These are phyloP conservation scores for Cetoscarus ocellatus DNA, from an alignment of 2,797 vertebrate genomes.

Conservation along the genomic window DNA sequence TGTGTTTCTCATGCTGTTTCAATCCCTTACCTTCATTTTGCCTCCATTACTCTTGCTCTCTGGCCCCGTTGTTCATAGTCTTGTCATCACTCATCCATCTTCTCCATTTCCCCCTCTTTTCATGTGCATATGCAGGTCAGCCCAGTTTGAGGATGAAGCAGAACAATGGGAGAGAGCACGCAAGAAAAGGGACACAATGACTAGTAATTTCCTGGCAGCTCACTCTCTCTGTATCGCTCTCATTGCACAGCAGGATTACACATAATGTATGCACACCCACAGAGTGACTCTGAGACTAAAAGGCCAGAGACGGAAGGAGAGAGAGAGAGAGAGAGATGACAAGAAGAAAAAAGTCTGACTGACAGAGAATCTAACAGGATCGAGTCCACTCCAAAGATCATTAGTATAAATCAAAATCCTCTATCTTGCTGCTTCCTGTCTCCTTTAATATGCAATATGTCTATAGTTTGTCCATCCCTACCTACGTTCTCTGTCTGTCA, in stretches of 20 bases:
- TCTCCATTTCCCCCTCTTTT: background rate
- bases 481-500: too few species aligned
- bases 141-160: constrained; percentile 37
- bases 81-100: constrained; percentile 27
- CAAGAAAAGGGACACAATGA: constrained; percentile 41
- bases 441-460: too few species aligned
- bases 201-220: constrained; percentile 56
- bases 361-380: constrained; percentile 43
- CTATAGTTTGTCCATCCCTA: too few species aligned
- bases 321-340: constrained; percentile 32
- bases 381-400: constrained; percentile 37
- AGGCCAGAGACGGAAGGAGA: constrained; percentile 59
- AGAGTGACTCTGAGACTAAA: constrained; percentile 65
- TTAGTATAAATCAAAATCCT: too few species aligned
- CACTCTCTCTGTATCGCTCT: constrained; percentile 31
- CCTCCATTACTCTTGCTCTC: constrained; percentile 19
- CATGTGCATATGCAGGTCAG: constrained; percentile 51
- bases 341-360: constrained; percentile 9
- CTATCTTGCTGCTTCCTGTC: too few species aligned
- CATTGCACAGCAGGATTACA: constrained; percentile 63
- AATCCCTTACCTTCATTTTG: constrained; percentile 18
- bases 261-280: constrained; percentile 78
- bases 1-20: constrained; percentile 6
- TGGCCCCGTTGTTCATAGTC: constrained; percentile 21
- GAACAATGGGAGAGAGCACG: constrained; percentile 33